phyloP scores from a whole-genome alignment of 2,888 invertebrate genomes.

The Dolomedes plantarius region DNA sequence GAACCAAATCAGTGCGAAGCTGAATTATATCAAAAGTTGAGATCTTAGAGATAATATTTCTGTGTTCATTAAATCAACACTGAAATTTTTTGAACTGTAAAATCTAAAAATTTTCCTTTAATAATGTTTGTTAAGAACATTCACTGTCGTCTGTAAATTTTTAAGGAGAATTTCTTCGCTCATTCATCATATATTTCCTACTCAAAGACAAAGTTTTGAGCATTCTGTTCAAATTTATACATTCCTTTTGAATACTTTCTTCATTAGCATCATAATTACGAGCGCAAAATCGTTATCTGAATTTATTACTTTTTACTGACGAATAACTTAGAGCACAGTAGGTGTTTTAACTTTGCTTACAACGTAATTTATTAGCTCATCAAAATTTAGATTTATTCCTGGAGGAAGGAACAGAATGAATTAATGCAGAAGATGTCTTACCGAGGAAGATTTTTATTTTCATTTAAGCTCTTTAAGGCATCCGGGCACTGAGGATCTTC shows the following conservation, averaged over 20 bases:
- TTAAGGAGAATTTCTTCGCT: too few relatives aligned
- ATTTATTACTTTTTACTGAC: background rate
- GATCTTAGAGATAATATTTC: too few relatives aligned
- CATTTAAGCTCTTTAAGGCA: constrained; percentile 66
- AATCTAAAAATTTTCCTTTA: too few relatives aligned
- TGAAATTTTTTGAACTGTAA: too few relatives aligned
- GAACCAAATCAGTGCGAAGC: too few relatives aligned
- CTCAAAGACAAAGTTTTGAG: too few relatives aligned
- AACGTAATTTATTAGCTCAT: background rate
- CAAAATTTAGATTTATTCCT: background rate
- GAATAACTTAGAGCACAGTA: background rate
- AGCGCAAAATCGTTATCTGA: background rate
- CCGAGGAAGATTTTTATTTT: constrained; percentile 58
- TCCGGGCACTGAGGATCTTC: constrained; percentile 46
- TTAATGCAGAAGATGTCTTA: background rate
- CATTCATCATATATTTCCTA: too few relatives aligned
- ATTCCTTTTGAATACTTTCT: background rate
- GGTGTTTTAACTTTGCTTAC: background rate
- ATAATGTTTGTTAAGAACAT: too few relatives aligned
- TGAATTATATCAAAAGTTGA: too few relatives aligned
- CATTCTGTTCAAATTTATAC: too few relatives aligned
- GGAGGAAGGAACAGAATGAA: background rate
- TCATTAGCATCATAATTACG: background rate
- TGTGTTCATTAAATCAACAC: too few relatives aligned
- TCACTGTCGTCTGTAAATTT: too few relatives aligned